These are phyloP conservation scores for Myocastor coypus DNA, from an alignment of 2,113 vertebrate species.

Conservation along the genomic window DNA sequence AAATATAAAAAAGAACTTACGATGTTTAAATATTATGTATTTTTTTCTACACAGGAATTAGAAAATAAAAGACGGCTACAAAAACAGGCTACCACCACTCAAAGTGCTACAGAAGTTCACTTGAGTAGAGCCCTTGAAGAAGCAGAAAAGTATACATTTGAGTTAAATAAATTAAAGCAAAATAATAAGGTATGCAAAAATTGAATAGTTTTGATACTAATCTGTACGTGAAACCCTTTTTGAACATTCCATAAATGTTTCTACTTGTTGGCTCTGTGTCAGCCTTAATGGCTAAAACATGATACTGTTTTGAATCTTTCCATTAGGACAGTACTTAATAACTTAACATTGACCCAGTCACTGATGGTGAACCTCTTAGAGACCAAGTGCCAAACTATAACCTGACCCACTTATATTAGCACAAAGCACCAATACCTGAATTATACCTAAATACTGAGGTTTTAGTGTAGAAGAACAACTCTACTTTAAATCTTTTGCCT, in stretches of 20 bases:
- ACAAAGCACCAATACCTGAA: background rate
- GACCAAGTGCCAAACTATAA: background rate
- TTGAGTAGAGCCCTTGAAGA: conserved; percentile 96
- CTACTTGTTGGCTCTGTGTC: conserved; percentile 14
- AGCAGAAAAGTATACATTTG: conserved; percentile 90
- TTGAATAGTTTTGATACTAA: background rate
- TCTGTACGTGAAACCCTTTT: background rate
- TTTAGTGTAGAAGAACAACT: background rate
- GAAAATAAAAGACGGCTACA: conserved; percentile 90
- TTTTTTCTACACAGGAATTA: conserved; percentile 89
- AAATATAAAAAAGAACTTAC: background rate
- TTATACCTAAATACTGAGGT: background rate
- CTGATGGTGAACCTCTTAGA: background rate
- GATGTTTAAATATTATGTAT: background rate
- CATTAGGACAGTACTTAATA: conserved; percentile 40
- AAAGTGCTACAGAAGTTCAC: conserved; percentile 91
- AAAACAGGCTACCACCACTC: conserved; percentile 90
- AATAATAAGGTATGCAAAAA: conserved; percentile 90
- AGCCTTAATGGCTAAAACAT: background rate
- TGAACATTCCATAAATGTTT: background rate
- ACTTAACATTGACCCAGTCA: background rate
- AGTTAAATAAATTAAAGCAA: conserved; percentile 92
- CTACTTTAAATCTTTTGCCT: too few relatives aligned
- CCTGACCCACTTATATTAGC: background rate
- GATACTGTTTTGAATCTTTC: background rate